Percentiles rank a stretch among this genome's conserved stretches.
These are phyloP conservation scores for Sciurus carolinensis DNA, from an alignment of 2,797 vertebrate species.

Conservation along the genomic window DNA sequence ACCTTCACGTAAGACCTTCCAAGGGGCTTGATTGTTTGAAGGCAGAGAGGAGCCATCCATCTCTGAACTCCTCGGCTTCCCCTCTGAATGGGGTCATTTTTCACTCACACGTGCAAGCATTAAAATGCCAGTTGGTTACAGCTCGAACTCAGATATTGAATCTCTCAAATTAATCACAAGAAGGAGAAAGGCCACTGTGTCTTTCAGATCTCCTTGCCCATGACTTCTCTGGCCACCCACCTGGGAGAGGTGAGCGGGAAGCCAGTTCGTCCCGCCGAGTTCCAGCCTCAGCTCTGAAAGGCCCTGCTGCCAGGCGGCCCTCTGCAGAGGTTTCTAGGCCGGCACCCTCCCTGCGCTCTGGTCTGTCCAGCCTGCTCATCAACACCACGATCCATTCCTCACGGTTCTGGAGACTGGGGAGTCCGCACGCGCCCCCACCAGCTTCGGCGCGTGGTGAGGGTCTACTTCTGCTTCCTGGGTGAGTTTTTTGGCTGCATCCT, in stretches of 20 bases:
- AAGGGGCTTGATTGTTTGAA: not conserved
- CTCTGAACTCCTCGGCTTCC: not conserved
- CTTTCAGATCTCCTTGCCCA: not conserved
- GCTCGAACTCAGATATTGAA: not conserved
- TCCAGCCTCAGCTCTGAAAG: no score
- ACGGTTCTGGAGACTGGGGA: not conserved
- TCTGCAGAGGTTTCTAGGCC: not conserved
- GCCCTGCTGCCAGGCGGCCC: not conserved
- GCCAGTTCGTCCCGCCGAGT: no score
- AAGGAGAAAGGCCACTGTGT: not conserved
- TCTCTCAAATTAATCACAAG: not conserved
- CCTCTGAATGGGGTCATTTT: not conserved
- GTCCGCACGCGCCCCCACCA: not conserved
- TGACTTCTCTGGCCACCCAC: not conserved
- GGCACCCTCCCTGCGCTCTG: no score
- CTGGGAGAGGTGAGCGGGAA: not conserved
- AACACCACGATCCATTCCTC: not conserved
- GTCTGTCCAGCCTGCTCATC: not conserved
- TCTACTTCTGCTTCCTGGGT: not conserved
- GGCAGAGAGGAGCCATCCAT: not conserved
- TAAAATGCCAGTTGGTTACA: not conserved
- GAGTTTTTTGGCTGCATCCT: not conserved
- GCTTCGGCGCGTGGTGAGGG: not conserved
- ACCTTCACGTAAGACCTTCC: not conserved
- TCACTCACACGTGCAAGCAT: not conserved